These are phyloP conservation scores for Rhagonycha fulva DNA, from an alignment of 2,888 invertebrate genomes.

Conservation along the genomic window DNA sequence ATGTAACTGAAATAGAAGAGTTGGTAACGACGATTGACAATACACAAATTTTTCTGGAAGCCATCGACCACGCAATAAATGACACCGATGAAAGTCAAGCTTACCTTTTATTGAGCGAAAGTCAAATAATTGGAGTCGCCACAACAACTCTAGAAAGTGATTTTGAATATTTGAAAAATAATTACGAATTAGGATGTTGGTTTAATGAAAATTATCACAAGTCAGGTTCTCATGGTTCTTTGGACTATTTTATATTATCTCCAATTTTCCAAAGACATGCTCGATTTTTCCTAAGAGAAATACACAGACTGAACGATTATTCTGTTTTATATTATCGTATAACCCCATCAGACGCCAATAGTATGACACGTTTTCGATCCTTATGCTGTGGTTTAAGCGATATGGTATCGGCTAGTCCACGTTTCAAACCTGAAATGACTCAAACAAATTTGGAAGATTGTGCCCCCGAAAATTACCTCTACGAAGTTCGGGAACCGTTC, in stretches of 20 bases:
- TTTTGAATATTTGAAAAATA: slow-evolving; percentile 46
- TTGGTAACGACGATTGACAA: slow-evolving; percentile 39
- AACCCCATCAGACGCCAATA: slow-evolving; percentile 52
- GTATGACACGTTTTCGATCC: slow-evolving; percentile 32
- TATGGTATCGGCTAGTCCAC: slow-evolving; percentile 43
- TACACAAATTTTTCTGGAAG: slow-evolving; percentile 30
- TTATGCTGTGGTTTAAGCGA: slow-evolving; percentile 40
- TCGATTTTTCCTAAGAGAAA: slow-evolving; percentile 64
- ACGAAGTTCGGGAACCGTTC: slow-evolving; percentile 42
- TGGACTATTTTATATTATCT: slow-evolving; percentile 59
- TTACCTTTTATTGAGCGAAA: slow-evolving; percentile 40
- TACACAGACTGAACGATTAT: slow-evolving; percentile 61
- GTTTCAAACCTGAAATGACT: slow-evolving; percentile 38
- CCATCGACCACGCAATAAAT: slow-evolving; percentile 38
- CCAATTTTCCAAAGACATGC: slow-evolving; percentile 63
- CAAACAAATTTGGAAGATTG: slow-evolving; percentile 25
- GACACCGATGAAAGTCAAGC: slow-evolving; percentile 38
- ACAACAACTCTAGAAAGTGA: slow-evolving; percentile 47
- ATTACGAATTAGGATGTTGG: slow-evolving; percentile 53
- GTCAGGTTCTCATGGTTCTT: slow-evolving; percentile 49
- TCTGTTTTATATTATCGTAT: slow-evolving; percentile 62
- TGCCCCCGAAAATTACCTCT: slow-evolving; percentile 26
- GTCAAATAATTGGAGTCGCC: slow-evolving; percentile 41
- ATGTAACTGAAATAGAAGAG: slow-evolving; percentile 31
- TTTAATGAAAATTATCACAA: slow-evolving; percentile 44